Evolutionary conservation across 2,113 vertebrate species (phyloP).

Genomic region (Microcebus tavaratra): DNA sequence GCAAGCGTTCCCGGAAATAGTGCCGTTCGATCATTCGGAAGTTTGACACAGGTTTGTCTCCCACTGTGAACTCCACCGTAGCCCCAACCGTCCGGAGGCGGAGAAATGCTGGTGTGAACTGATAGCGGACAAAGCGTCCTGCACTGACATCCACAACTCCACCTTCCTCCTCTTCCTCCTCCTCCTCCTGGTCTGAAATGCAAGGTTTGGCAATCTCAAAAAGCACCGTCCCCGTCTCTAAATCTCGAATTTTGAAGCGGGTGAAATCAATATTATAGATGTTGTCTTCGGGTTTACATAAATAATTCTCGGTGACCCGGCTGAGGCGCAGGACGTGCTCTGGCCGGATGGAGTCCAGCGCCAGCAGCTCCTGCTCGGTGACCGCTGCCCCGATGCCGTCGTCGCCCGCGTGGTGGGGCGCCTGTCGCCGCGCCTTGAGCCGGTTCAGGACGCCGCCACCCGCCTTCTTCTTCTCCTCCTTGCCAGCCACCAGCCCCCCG

Average conservation of each 20-base stretch:
- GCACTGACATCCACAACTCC: constrained; percentile 90
- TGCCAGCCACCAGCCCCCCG: too few species aligned
- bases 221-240: constrained; percentile 95
- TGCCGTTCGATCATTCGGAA: constrained; percentile 99
- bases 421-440: too few species aligned
- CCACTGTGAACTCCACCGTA: constrained; percentile 99
- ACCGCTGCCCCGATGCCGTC: too few species aligned
- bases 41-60: constrained; percentile 94
- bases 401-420: too few species aligned
- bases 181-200: constrained; percentile 89
- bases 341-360: too few species aligned
- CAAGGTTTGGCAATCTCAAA: constrained; percentile 99
- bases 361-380: too few species aligned
- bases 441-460: too few species aligned
- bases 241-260: constrained; percentile 97
- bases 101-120: constrained; percentile 98
- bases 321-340: too few species aligned
- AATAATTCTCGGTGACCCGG: too few species aligned
- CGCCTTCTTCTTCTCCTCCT: too few species aligned
- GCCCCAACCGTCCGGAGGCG: constrained; percentile 96
- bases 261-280: constrained; percentile 97
- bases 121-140: constrained; percentile 97
- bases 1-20: constrained; percentile 96
- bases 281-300: constrained; percentile 97
- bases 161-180: constrained; percentile 86